Evolutionary conservation across 1,140 invertebrate species (phyloP).

Genomic region (Holotrichia oblita): DNA sequence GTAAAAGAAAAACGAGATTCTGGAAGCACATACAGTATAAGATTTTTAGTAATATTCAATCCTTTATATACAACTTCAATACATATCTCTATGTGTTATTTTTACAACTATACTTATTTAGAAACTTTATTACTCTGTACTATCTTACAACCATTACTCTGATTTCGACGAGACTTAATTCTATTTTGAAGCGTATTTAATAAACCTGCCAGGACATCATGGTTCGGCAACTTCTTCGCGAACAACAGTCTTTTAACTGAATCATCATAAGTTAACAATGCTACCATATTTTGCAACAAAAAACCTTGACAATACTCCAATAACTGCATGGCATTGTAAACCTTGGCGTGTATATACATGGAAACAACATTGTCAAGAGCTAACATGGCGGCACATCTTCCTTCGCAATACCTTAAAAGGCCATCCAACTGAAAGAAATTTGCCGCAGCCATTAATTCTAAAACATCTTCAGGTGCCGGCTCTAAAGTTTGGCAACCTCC

Average conservation of each 20-base stretch:
- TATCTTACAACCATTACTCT: constrained; percentile 49
- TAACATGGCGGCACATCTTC: constrained; percentile 82
- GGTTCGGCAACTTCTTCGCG: constrained; percentile 88
- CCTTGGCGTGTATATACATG: constrained; percentile 93
- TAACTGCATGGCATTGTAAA: constrained; percentile 86
- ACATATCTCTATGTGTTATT: too few relatives aligned
- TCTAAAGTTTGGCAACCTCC: constrained; percentile 82
- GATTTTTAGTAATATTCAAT: too few relatives aligned
- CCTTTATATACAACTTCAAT: too few relatives aligned
- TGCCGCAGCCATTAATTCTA: constrained; percentile 90
- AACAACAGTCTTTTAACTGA: constrained; percentile 88
- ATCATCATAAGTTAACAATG: constrained; percentile 89
- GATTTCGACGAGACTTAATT: constrained; percentile 70
- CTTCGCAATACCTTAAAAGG: constrained; percentile 85
- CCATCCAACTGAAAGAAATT: constrained; percentile 92
- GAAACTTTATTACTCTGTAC: constrained; percentile 41
- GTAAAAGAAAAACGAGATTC: background rate
- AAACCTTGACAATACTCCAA: constrained; percentile 90
- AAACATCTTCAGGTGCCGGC: constrained; percentile 80
- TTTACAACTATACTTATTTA: background rate
- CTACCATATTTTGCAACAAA: constrained; percentile 91
- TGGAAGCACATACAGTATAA: background rate
- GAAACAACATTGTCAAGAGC: constrained; percentile 90
- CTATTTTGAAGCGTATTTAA: constrained; percentile 81
- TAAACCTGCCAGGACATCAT: constrained; percentile 86